Evolutionary conservation across 2,888 invertebrate species (phyloP), one percentile per base, ranked within the genome.

Genomic region (Odontocerum albicorne): DNA sequence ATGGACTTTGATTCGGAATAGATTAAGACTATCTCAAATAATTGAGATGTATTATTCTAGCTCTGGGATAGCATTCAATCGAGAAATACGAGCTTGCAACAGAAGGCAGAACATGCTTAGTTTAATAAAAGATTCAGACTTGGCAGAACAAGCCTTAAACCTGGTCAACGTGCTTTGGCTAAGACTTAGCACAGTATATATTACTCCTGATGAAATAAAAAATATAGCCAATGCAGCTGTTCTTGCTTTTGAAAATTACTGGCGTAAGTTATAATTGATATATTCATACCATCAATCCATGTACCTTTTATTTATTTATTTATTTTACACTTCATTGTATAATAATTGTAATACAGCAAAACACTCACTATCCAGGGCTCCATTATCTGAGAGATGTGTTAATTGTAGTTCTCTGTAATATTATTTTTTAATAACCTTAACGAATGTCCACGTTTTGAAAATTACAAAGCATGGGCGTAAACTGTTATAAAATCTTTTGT

Each of bases 11-110:
- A 71, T 74, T 52, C 68, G 82, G 36, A 69, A 73, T 3, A 72
- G 77, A 15, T 67, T 85, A 16, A 72, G 80, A 10, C 68, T 86
- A 1, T 84, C 85, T 1, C 85, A 85, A 71, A 66, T 86, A 10
- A 67, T 86, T 36, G 83, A 85, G 57, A 84, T 85, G 84, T 87
- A 85, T 66, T 87, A 86, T 64, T 85, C 85, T 0, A 72, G 80
- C 59, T 75, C 77, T 53, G 86, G 85, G 0, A 72, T 83, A 1
- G 77, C 80, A 1, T 83, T 82, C 63, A 75, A 84, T 17, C 67
- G 72, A 0, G 69, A 70, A 22, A 73, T 83, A n/a, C 78, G 74
- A 64, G 84, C 83, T 2, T 84, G 84, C 62, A 77, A 81, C 59
- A 71, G 85, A 50, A 73, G 73, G 19, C 64, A 68, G 1, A 69